Evolutionary conservation across 2,113 vertebrate species (phyloP).

Genomic region (Oreochromis spilurus): DNA sequence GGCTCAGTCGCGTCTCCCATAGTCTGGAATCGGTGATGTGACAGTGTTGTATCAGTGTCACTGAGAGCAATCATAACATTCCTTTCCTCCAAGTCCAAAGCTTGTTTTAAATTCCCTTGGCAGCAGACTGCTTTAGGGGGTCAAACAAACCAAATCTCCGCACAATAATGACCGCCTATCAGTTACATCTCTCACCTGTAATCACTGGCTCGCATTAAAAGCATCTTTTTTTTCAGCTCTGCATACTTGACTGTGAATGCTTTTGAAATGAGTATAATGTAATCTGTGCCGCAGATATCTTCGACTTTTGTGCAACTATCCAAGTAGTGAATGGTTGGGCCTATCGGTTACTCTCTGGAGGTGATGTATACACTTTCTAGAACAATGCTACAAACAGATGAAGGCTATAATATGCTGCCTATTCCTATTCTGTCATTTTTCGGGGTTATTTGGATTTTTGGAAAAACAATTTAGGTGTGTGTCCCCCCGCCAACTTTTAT

Average conservation of each 20-base stretch:
- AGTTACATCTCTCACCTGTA: slow-evolving; percentile 81
- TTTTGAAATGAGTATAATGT: slow-evolving; percentile 82
- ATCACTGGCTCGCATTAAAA: slow-evolving; percentile 84
- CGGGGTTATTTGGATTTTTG: slow-evolving; percentile 40
- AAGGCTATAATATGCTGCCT: slow-evolving; percentile 55
- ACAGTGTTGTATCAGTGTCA: slow-evolving; percentile 56
- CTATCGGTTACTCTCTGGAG: slow-evolving; percentile 75
- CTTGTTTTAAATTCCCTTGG: slow-evolving; percentile 59
- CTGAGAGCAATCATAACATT: slow-evolving; percentile 61
- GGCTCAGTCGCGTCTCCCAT: slow-evolving; percentile 4
- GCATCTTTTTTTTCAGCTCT: slow-evolving; percentile 70
- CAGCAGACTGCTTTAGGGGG: slow-evolving; percentile 64
- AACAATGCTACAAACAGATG: slow-evolving; percentile 77
- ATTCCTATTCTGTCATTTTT: slow-evolving; percentile 52
- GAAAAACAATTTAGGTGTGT: slow-evolving; percentile 17
- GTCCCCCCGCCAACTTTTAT: not conserved
- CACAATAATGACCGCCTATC: slow-evolving; percentile 76
- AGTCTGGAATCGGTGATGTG: slow-evolving; percentile 8
- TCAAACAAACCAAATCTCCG: slow-evolving; percentile 57
- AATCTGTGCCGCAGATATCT: slow-evolving; percentile 80
- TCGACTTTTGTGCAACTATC: slow-evolving; percentile 78
- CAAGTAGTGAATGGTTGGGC: slow-evolving; percentile 64
- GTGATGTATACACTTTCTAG: slow-evolving; percentile 74
- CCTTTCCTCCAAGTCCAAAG: slow-evolving; percentile 43
- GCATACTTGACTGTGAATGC: slow-evolving; percentile 81